These are phyloP conservation scores for Pygmarrhopalites habei DNA, from an alignment of 1,140 invertebrate species.

Conservation along the genomic window DNA sequence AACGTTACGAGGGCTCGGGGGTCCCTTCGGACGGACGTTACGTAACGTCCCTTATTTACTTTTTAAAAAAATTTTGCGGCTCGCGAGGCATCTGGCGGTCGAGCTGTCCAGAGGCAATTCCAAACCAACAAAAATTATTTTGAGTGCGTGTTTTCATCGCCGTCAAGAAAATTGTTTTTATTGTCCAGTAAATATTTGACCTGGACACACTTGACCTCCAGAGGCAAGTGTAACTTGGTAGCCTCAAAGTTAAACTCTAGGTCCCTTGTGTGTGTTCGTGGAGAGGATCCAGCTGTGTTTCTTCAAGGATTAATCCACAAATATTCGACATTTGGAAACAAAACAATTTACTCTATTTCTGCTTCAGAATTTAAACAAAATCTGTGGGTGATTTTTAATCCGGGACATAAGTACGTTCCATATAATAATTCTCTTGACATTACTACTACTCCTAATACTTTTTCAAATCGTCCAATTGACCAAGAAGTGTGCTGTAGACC, in stretches of 20 bases:
- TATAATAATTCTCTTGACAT: constrained; percentile 19
- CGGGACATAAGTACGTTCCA: constrained; percentile 22
- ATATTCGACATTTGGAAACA: constrained; percentile 64
- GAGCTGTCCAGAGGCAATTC: too few relatives aligned
- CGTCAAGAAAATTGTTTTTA: too few relatives aligned
- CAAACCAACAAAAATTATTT: too few relatives aligned
- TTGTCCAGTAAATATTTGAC: too few relatives aligned
- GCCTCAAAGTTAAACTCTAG: constrained; percentile 38
- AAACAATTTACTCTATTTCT: constrained; percentile 58
- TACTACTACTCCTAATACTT: constrained; percentile 20
- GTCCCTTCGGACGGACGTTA: too few relatives aligned
- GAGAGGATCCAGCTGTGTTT: constrained; percentile 58
- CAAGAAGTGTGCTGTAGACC: constrained; percentile 22
- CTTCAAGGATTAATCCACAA: constrained; percentile 83
- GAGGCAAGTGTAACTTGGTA: not conserved
- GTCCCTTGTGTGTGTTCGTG: constrained; percentile 53
- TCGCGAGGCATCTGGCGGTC: too few relatives aligned
- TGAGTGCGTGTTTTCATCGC: too few relatives aligned
- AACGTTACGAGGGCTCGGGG: too few relatives aligned
- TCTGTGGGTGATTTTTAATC: constrained; percentile 60
- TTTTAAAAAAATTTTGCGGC: too few relatives aligned
- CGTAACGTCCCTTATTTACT: too few relatives aligned
- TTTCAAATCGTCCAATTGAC: not conserved
- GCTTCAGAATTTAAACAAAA: constrained; percentile 48
- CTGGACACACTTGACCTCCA: too few relatives aligned